Evolutionary conservation across 2,113 vertebrate genomes (phyloP), one percentile per base, ranked within the genome.

Genomic region (Scomber japonicus): DNA sequence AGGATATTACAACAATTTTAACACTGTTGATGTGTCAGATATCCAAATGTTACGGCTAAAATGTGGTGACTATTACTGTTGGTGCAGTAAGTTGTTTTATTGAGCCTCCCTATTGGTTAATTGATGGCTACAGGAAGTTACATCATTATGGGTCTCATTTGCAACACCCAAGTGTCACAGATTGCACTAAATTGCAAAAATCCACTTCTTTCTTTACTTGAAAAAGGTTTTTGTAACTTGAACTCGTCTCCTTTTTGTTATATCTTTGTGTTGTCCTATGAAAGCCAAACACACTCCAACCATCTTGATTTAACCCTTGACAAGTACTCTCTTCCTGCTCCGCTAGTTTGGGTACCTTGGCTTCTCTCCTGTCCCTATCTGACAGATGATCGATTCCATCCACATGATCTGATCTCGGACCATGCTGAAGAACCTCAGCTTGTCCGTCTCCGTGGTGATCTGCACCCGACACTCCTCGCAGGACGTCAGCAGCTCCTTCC

Each of bases 381-480:
- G 98, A 76, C 96, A 94, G 27, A 97, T 91, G 84, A 97, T 92
- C 0, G 96, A 96, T 0, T 99, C 97, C 97, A 99, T 99, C 98
- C 97, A 99, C 46, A 96, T 93, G 51, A 98, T 81, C 51, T 98
- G 96, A 55, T 99, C 97, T 0, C 96, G 92, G 70, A 93, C 97
- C 85, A 97, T 51, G 50, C 95, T 89, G 1, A 96, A 94, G 90
- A 99, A 99, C 30, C 96, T 95, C 81, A 98, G 94, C 84, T 96
- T 96, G n/a, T 99, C 97, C 0, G 97, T 96, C 0, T 96, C 95
- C 0, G 95, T 96, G 93, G 97, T 97, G 19, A 99, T 97, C 40
- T 97, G 97, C 53, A 99, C 92, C 6, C 97, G 95, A 56, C 97
- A 97, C 14, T 98, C 96, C 80, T 99, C 97, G 0, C 97, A 99